Evolutionary conservation across 1,140 invertebrate genomes (phyloP).

Genomic region (Brachionus rubens): DNA sequence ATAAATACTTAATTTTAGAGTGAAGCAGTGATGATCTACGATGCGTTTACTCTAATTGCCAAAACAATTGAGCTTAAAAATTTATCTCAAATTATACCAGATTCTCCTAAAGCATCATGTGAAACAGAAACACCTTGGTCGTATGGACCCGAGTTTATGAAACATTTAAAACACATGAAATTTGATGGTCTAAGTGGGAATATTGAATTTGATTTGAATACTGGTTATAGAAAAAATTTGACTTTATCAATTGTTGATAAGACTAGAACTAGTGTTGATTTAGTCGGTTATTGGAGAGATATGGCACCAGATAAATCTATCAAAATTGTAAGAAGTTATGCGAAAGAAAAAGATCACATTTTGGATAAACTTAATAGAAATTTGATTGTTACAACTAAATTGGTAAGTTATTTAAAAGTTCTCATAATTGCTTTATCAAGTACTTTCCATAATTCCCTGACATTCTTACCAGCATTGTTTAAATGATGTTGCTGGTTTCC

Average conservation of each 20-base stretch:
- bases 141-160: slow-evolving; percentile 35
- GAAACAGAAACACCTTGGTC: background rate
- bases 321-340: slow-evolving; percentile 33
- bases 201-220: slow-evolving; percentile 29
- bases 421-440: background rate
- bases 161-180: slow-evolving; percentile 27
- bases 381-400: slow-evolving; percentile 35
- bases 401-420: background rate
- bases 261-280: slow-evolving; percentile 26
- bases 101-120: slow-evolving; percentile 9
- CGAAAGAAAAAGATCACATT: slow-evolving; percentile 43
- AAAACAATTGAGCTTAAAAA: slow-evolving; percentile 26
- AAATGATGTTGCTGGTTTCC: too few relatives aligned
- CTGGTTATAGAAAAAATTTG: slow-evolving; percentile 31
- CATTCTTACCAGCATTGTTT: too few relatives aligned
- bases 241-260: slow-evolving; percentile 36
- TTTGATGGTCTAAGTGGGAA: slow-evolving; percentile 19
- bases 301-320: background rate
- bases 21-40: slow-evolving; percentile 16
- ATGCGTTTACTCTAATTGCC: slow-evolving; percentile 12
- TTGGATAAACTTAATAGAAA: slow-evolving; percentile 37
- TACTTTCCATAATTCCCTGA: too few relatives aligned
- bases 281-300: slow-evolving; percentile 31
- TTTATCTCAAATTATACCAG: background rate
- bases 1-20: slow-evolving; percentile 3